Conservation (phyloP, 1,140 invertebrate species). For the Hypothenemus hampei region DNA sequence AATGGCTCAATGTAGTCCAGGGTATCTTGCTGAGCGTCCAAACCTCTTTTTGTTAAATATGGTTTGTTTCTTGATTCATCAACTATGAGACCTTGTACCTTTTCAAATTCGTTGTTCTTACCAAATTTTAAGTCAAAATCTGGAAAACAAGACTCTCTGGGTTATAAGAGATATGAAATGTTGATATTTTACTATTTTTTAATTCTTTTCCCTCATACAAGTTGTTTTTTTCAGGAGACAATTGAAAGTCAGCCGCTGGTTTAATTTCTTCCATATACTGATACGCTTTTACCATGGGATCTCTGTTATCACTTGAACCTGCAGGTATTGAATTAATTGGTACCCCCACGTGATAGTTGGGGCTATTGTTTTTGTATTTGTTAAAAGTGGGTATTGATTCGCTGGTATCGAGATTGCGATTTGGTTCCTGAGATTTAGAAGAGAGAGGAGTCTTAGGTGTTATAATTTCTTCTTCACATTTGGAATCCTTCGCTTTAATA, state of each 20-base stretch:
- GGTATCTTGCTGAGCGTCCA: no score
- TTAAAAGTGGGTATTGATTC: constrained; percentile 3
- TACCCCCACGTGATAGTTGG: constrained; percentile 7
- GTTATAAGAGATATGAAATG: no score
- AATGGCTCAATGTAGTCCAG: not conserved
- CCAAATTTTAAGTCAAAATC: not conserved
- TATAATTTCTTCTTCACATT: not conserved
- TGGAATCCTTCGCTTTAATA: constrained; percentile 9
- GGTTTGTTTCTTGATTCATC: no score
- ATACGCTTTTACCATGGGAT: no score
- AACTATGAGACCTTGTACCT: constrained; percentile 11
- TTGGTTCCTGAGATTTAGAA: not conserved
- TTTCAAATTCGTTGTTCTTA: constrained; percentile 13
- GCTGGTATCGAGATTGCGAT: not conserved
- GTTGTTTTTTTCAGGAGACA: no score
- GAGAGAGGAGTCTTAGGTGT: not conserved
- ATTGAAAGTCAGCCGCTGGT: no score
- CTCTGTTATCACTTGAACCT: no score
- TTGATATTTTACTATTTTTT: no score
- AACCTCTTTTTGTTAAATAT: no score
- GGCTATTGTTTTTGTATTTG: not conserved
- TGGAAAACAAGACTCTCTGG: no score
- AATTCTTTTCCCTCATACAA: no score
- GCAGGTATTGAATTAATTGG: constrained; percentile 9
- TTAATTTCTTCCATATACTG: no score